Base-by-base conservation (phyloP, 1,140 invertebrate genomes). In the Theocolax elegans region DNA sequence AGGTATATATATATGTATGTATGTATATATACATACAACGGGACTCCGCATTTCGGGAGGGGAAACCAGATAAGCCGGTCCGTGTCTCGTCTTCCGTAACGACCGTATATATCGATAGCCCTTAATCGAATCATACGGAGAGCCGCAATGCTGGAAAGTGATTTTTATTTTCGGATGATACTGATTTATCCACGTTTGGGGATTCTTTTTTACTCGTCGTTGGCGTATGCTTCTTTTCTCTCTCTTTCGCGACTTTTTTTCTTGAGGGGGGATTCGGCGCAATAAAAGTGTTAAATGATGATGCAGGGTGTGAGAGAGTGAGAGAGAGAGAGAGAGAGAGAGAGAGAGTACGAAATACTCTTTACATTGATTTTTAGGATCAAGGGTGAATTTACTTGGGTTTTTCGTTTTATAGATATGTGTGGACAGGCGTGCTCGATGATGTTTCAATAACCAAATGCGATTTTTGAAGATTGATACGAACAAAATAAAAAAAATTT, bases 101-200 rank as follows among this genome's bases (percentile, higher is more conserved):
- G 68, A 54, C 60, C 66, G 81, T 77, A 78, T 79, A 78, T 79
- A 81, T 83, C 82, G 82, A 85, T 83, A 82, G 74, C 71, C 81
- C 80, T 79, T 85, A 83, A 85, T 85, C 84, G 84, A 81, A 79
- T 81, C 77, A 82, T 66, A 65, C 81, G 77, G 78, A 71, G 46
- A 13, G 59, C 35, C 19, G n/a, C 80, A 83, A 80, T 80, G 77
- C 79, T 80, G 78, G 78, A 85, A 85, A 86, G 81, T 84, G 82
- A 85, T 85, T 85, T 86, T 85, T 85, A 83, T 84, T 84, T 82
- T 81, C 76, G 75, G 72, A 71, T 83, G 78, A 84, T 84, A 78
- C 83, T 85, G 82, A 85, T 84, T 86, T 85, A 85, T 83, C 75
- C 73, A 23, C 67, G 62, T 63, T n/a, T 12, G 21, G 71, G 65